A percentile compares a stretch with the other conserved stretches of the same genome.
phyloP scores from a whole-genome alignment of 2,797 vertebrate genomes.

The Amazona ochrocephala region DNA sequence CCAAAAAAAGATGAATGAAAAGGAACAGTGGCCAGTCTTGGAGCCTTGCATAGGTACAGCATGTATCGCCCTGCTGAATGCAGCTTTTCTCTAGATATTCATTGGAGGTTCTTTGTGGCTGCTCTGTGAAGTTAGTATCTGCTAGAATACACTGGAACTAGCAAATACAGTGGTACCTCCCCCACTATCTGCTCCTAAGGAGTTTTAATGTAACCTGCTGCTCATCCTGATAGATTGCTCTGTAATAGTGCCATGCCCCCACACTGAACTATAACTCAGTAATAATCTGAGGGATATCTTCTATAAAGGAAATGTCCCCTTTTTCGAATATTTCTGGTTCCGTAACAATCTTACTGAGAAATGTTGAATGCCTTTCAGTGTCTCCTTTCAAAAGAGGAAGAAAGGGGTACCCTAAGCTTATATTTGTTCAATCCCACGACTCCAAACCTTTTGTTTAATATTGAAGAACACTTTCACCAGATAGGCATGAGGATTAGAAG shows the following conservation, averaged over 20 bases:
- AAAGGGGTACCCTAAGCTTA: not conserved
- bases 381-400: not conserved
- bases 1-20: not conserved
- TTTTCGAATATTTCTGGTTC: not conserved
- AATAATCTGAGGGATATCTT: not conserved
- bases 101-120: not conserved
- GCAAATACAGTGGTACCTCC: not conserved
- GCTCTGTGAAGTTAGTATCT: not conserved
- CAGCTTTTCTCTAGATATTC: not conserved
- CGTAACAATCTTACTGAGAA: not conserved
- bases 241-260: fast-evolving
- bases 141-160: not conserved
- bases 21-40: not conserved
- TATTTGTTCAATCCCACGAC: not conserved
- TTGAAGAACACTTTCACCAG: not conserved
- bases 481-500: not conserved
- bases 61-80: not conserved
- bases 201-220: not conserved
- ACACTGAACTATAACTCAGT: not conserved
- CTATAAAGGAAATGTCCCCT: not conserved
- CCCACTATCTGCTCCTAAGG: not conserved
- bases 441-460: not conserved
- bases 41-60: not conserved
- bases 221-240: not conserved
- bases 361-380: not conserved